These are phyloP conservation scores for Argyrosomus regius DNA, from an alignment of 2,797 vertebrate species.

Conservation along the genomic window DNA sequence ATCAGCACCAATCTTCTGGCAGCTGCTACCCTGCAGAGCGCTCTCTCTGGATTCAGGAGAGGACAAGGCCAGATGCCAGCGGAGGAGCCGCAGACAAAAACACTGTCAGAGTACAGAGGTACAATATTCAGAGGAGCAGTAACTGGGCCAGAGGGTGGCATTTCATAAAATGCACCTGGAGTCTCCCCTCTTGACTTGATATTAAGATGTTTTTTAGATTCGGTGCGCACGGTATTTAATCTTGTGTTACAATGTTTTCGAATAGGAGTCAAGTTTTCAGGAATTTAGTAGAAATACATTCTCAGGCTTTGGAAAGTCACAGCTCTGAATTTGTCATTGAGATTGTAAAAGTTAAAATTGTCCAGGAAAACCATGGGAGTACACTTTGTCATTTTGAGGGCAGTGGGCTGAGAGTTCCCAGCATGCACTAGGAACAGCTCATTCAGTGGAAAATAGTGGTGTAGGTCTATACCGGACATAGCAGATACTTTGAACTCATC, in stretches of 20 bases:
- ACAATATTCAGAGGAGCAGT: conserved; percentile 8
- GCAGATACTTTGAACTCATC: conserved; percentile 2
- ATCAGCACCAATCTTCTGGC: conserved; percentile 41
- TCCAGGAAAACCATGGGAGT: no score
- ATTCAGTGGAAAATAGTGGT: not conserved
- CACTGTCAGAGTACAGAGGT: not conserved
- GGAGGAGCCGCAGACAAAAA: conserved; percentile 26
- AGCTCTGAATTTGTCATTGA: conserved; percentile 15
- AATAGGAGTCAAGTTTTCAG: not conserved
- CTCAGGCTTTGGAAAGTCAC: conserved; percentile 13
- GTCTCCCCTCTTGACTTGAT: conserved; percentile 8
- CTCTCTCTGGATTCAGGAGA: conserved; percentile 32
- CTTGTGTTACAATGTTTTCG: not conserved
- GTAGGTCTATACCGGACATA: not conserved
- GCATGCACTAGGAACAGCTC: not conserved
- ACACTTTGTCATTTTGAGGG: not conserved
- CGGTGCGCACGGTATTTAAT: not conserved
- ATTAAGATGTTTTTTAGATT: conserved; percentile 11
- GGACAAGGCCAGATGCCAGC: conserved; percentile 31
- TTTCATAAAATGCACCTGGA: conserved; percentile 16
- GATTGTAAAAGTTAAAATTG: conserved; percentile 5
- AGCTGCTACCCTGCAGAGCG: conserved; percentile 44
- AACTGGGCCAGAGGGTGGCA: not conserved
- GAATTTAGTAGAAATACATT: conserved; percentile 18
- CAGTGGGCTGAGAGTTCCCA: not conserved